Conservation (phyloP, 2,888 invertebrate species). For the Mystacides longicornis region DNA sequence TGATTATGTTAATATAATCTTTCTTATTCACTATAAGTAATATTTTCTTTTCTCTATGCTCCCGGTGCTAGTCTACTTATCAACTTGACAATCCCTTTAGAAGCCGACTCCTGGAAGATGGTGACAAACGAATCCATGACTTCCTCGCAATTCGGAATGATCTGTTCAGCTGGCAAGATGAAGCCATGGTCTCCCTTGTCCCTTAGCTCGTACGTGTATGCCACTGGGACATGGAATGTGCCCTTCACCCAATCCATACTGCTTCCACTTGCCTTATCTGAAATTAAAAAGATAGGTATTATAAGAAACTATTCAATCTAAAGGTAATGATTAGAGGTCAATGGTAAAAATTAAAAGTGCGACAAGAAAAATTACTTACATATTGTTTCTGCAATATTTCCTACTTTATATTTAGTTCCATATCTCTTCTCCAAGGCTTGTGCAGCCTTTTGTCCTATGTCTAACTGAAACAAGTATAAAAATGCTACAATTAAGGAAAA, state of each 20-base stretch:
- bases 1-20: too few species aligned
- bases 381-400: constrained; percentile 49
- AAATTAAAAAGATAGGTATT: constrained; percentile 11
- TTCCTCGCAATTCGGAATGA: constrained; percentile 53
- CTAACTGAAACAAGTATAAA: constrained; percentile 9
- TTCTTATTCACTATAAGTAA: too few species aligned
- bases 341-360: background rate
- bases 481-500: too few species aligned
- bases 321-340: constrained; percentile 29
- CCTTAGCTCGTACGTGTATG: constrained; percentile 52
- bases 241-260: constrained; percentile 50
- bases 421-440: constrained; percentile 48
- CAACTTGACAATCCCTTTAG: background rate
- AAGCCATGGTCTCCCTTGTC: constrained; percentile 57
- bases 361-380: constrained; percentile 37
- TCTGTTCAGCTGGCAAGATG: constrained; percentile 51
- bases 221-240: constrained; percentile 39
- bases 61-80: too few species aligned
- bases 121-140: constrained; percentile 50
- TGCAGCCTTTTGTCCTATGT: constrained; percentile 44
- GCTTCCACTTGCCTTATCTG: constrained; percentile 40
- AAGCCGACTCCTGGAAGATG: constrained; percentile 31
- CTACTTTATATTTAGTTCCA: constrained; percentile 53
- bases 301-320: background rate
- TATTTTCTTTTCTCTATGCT: too few species aligned